phyloP scores from a whole-genome alignment of 2,888 invertebrate genomes.

The Tenthredo scrophulariae region DNA sequence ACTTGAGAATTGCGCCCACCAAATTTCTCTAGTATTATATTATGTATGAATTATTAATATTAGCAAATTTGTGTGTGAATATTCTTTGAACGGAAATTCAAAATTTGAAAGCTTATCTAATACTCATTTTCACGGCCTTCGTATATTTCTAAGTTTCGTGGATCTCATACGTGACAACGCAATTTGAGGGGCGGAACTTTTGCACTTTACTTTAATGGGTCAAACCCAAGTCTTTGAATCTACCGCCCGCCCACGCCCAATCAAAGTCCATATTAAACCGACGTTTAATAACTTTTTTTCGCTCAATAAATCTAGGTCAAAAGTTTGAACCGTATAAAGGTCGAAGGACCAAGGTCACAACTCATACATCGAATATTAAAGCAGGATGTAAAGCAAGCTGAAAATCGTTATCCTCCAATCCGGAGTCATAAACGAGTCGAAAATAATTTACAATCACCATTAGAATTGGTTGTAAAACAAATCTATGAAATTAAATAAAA shows the following conservation, averaged over 20 bases:
- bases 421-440: not conserved
- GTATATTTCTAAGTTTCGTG: not conserved
- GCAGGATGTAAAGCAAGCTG: not conserved
- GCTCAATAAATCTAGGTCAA: constrained; percentile 34
- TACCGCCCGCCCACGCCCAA: constrained; percentile 49
- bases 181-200: constrained; percentile 31
- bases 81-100: not conserved
- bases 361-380: constrained; percentile 28
- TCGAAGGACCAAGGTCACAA: constrained; percentile 25
- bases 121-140: not conserved
- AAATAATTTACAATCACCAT: not conserved
- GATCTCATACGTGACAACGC: not conserved
- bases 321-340: constrained; percentile 27
- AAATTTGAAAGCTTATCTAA: not conserved
- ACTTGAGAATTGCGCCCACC: not conserved
- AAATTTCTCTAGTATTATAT: constrained; percentile 9
- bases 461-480: not conserved
- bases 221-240: constrained; percentile 44
- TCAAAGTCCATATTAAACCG: constrained; percentile 38
- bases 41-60: constrained; percentile 7
- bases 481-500: not conserved
- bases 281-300: constrained; percentile 8
- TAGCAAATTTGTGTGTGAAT: not conserved
- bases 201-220: constrained; percentile 43
- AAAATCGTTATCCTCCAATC: not conserved